phyloP scores from a whole-genome alignment of 2,797 vertebrate genomes.

The Etheostoma nigrum region DNA sequence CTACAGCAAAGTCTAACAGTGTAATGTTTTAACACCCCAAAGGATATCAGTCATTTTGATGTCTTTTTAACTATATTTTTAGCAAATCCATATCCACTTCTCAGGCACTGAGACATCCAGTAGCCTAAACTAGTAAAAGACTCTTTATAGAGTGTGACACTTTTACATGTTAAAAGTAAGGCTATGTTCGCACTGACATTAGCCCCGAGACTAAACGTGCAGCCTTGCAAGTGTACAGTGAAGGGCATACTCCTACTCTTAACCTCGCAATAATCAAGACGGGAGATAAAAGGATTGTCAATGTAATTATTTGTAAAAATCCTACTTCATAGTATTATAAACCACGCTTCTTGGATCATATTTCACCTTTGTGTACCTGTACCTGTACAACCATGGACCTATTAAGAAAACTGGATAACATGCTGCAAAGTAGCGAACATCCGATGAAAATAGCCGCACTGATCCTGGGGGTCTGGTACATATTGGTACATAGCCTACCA shows the following conservation, averaged over 20 bases:
- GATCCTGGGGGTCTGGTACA: background rate
- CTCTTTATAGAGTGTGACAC: background rate
- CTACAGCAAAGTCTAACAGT: too few species aligned
- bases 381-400: background rate
- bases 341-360: background rate
- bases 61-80: conserved; percentile 29
- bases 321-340: background rate
- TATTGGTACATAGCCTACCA: background rate
- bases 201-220: background rate
- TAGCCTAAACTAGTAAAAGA: conserved; percentile 2
- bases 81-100: conserved; percentile 32
- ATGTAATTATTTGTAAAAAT: background rate
- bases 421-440: background rate
- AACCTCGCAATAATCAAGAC: conserved; percentile 1
- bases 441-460: background rate
- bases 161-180: background rate
- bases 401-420: background rate
- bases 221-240: background rate
- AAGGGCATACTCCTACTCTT: background rate
- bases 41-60: conserved; percentile 19
- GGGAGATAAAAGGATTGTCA: background rate
- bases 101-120: background rate
- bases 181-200: background rate
- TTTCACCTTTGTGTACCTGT: background rate
- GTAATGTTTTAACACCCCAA: conserved; percentile 9